These are phyloP conservation scores for Isurus oxyrinchus DNA, from an alignment of 2,113 vertebrate species.

Conservation along the genomic window DNA sequence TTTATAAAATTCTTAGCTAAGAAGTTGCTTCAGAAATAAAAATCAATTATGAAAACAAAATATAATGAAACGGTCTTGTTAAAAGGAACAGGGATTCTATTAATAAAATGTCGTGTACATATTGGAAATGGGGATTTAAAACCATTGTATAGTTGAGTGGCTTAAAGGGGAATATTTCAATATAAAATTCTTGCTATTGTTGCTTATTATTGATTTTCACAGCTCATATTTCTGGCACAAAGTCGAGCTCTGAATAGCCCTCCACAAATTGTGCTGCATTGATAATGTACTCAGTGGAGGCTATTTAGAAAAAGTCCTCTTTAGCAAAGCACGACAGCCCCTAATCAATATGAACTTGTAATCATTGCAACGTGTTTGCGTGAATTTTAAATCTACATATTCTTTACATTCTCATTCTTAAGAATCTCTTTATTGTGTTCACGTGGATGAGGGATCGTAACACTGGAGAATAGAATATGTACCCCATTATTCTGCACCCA, in stretches of 20 bases:
- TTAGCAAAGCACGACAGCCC: not conserved
- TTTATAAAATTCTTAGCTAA: not conserved
- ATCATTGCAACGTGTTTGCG: not conserved
- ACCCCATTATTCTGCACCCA: not conserved
- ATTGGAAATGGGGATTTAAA: not conserved
- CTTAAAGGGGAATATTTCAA: not conserved
- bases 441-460: not conserved
- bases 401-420: not conserved
- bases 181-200: not conserved
- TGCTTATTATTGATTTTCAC: not conserved
- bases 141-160: not conserved
- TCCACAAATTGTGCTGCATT: not conserved
- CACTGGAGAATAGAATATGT: not conserved
- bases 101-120: not conserved
- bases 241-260: not conserved
- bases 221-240: not conserved
- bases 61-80: not conserved
- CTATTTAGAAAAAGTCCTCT: not conserved
- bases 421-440: not conserved
- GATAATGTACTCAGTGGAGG: not conserved
- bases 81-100: not conserved
- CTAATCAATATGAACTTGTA: not conserved
- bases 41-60: slow-evolving; percentile 6
- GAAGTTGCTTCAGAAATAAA: not conserved
- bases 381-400: not conserved